Evolutionary conservation across 1,140 invertebrate species (phyloP).

Genomic region (Drosophila neocordata): DNA sequence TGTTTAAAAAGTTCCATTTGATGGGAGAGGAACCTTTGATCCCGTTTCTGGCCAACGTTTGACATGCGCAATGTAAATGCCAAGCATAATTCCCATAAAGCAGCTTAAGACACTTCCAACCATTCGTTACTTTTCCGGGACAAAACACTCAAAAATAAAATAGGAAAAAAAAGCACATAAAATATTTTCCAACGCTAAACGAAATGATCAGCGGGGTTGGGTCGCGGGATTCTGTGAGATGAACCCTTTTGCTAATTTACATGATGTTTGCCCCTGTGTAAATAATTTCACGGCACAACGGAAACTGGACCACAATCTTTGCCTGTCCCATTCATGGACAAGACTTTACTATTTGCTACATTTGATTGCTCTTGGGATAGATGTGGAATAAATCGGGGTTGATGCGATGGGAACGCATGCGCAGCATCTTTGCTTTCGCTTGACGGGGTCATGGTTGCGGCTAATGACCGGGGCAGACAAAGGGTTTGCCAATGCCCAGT

Average conservation of each 20-base stretch:
- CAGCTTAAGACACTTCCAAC: conserved; percentile 73
- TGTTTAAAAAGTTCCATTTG: conserved; percentile 8
- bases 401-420: conserved; percentile 39
- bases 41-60: conserved; percentile 56
- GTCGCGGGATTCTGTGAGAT: conserved; percentile 23
- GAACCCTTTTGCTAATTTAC: conserved; percentile 59
- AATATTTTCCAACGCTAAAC: conserved; percentile 56
- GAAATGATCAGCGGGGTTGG: conserved; percentile 71
- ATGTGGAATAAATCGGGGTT: conserved; percentile 29
- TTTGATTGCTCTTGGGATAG: conserved; percentile 42
- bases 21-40: conserved; percentile 32
- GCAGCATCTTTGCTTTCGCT: conserved; percentile 51
- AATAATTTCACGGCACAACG: conserved; percentile 24
- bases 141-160: conserved; percentile 63
- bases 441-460: conserved; percentile 68
- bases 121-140: conserved; percentile 58
- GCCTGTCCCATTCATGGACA: conserved; percentile 46
- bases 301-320: conserved; percentile 46
- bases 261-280: conserved; percentile 36
- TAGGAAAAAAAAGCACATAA: conserved; percentile 57
- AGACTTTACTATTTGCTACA: conserved; percentile 37
- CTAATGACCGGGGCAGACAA: conserved; percentile 63
- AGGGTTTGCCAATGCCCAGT: conserved; percentile 62
- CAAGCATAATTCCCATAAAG: conserved; percentile 74
- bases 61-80: conserved; percentile 72